Base-by-base conservation (phyloP, 2,888 invertebrate species). In the Hermaeophaga mercurialis region DNA sequence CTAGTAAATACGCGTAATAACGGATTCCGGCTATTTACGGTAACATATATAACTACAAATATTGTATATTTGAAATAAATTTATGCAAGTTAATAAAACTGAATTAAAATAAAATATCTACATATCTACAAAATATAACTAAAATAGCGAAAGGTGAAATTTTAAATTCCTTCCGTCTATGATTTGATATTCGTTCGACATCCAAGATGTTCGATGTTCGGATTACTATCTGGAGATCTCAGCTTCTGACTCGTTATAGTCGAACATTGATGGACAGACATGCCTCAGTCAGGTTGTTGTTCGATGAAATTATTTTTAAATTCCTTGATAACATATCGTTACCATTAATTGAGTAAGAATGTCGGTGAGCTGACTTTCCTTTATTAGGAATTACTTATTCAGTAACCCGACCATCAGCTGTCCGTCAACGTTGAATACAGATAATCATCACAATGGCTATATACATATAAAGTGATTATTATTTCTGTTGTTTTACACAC, bases 291-390 rank as follows among this genome's bases (percentile, higher is more conserved):
- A 62, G 67, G 61, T 68, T 68, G 70, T 65, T 70, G 69, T 70
- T 70, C 70, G 66, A 60, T 69, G 73, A 75, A 75, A 75, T 75
- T 75, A 75, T 75, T 75, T 74, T 75, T 73, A 74, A 75, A 75
- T 74, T 74, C 74, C 70, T 72, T 72, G 74, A 75, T 75, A 75
- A 74, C 72, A 66, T 74, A 75, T 74, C 74, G 72, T 69, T 70
- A 70, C 67, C 70, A 72, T 73, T 70, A 67, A 66, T 65, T 67
- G 62, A 62, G 64, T 65, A 65, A 62, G 70, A 70, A 69, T 66
- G 67, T 69, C 67, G 62, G 66, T 57, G 61, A 57, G 60, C 52
- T 62, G 53, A 56, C 61, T 66, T 65, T 64, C 61, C 69, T 70
- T 69, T 71, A 71, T 71, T 71, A 70, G 70, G 68, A 70, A 68